phyloP scores from a whole-genome alignment of 1,140 invertebrate genomes.

The Papilio helenus region DNA sequence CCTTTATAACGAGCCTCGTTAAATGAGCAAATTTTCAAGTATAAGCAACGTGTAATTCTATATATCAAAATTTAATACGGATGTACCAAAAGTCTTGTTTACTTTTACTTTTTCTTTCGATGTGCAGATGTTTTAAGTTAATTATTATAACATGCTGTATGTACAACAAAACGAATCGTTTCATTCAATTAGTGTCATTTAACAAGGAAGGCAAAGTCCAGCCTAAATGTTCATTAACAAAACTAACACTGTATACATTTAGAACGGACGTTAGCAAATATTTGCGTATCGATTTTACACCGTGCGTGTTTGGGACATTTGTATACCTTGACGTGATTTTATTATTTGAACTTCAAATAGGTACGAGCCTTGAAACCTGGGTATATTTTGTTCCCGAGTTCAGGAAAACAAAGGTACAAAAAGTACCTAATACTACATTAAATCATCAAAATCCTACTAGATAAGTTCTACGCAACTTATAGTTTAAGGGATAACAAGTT shows the following conservation, averaged over 20 bases:
- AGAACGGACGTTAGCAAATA: slow-evolving; percentile 12
- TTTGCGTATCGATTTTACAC: slow-evolving; percentile 23
- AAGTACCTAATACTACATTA: background rate
- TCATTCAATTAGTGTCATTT: slow-evolving; percentile 51
- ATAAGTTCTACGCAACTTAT: no score
- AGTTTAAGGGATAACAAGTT: no score
- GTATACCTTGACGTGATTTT: slow-evolving; percentile 14
- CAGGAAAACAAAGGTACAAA: background rate
- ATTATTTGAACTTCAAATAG: background rate
- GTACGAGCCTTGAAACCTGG: background rate
- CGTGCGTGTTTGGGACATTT: slow-evolving; percentile 7
- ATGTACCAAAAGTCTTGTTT: no score
- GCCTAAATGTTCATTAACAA: slow-evolving; percentile 44
- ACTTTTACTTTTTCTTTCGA: no score
- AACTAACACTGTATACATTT: slow-evolving; percentile 10
- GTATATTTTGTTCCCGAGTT: background rate
- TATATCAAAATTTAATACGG: background rate
- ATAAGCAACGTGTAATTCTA: background rate
- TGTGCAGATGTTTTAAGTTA: slow-evolving; percentile 8
- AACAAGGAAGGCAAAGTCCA: slow-evolving; percentile 35
- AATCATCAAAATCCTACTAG: background rate
- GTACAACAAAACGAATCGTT: slow-evolving; percentile 45
- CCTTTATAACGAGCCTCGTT: background rate
- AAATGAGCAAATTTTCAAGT: background rate
- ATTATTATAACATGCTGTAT: slow-evolving; percentile 44